Evolutionary conservation across 2,888 invertebrate genomes (phyloP), one percentile per base, ranked within the genome.

Genomic region (Scaptomyza reducta): DNA sequence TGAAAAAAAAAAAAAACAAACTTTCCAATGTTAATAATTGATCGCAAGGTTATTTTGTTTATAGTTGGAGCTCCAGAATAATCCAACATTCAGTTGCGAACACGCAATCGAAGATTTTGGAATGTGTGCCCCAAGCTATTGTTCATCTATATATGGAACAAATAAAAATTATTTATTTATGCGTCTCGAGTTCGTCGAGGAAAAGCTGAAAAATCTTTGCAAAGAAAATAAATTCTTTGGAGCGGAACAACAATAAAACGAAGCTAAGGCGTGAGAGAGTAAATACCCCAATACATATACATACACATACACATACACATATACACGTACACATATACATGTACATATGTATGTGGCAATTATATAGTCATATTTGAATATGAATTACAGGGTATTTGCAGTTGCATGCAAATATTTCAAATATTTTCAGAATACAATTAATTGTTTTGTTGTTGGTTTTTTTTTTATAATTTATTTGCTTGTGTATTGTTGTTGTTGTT

Each of bases 381-480:
- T 13, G 10, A 41, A 29, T 45, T 31, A 22, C 45, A 45, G 53
- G 22, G 45, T 54, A 54, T 45, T n/a, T 38, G 5, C n/a, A 44
- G 10, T 53, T 10, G 18, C 7, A 7, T 29, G 29, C 38, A 38
- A 29, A 31, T 29, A 45, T 31, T 51, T 29, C 16, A n/a, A 7
- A 18, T n/a, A n/a, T 11, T 44, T 54, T 3, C n/a, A n/a, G n/a
- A n/a, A n/a, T n/a, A n/a, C n/a, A 22, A 22, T 11, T 44, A 27
- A 31, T 53, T 57, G 25, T 42, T 47, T 29, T 6, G 13, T 22
- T 10, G 41, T 55, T 5, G 7, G 14, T 22, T 33, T 46, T 51
- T 56, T 29, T 38, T 33, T 33, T 38, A 46, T 64, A 47, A 57
- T 40, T 47, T 47, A 67, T 54, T 61, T 45, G 58, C 59, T 29